Conservation (phyloP, 2,797 vertebrate species). For the Enteromius trimaculatus region DNA sequence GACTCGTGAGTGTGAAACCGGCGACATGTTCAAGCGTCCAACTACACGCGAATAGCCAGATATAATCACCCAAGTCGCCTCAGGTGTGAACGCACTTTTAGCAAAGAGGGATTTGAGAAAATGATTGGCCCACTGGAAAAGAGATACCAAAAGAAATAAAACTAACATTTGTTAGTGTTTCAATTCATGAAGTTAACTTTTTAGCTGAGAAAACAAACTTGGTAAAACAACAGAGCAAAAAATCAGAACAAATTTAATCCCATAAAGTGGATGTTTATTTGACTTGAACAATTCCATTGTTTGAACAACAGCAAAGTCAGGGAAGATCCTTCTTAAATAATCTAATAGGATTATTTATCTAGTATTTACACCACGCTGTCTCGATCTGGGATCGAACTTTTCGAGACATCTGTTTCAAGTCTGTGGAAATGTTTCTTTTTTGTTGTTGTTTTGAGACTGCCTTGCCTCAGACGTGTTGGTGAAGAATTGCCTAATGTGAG, state of each 20-base stretch:
- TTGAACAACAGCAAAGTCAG: slow-evolving; percentile 55
- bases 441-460: slow-evolving; percentile 6
- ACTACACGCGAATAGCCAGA: no score
- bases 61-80: no score
- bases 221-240: background rate
- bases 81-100: no score
- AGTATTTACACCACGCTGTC: slow-evolving; percentile 59
- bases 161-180: background rate
- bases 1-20: no score
- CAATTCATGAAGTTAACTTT: slow-evolving; percentile 35
- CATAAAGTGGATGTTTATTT: slow-evolving; percentile 57
- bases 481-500: slow-evolving; percentile 58
- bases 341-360: slow-evolving; percentile 59
- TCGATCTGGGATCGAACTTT: slow-evolving; percentile 51
- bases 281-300: slow-evolving; percentile 44
- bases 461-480: slow-evolving; percentile 56
- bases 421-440: slow-evolving; percentile 57
- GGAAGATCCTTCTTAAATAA: slow-evolving; percentile 52
- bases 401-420: slow-evolving; percentile 61
- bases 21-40: no score
- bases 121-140: no score
- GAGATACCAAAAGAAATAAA: no score
- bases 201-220: background rate
- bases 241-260: background rate
- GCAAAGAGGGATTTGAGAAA: no score